These are phyloP conservation scores for Eurytoma adleriae DNA, from an alignment of 2,888 invertebrate genomes.

Conservation along the genomic window DNA sequence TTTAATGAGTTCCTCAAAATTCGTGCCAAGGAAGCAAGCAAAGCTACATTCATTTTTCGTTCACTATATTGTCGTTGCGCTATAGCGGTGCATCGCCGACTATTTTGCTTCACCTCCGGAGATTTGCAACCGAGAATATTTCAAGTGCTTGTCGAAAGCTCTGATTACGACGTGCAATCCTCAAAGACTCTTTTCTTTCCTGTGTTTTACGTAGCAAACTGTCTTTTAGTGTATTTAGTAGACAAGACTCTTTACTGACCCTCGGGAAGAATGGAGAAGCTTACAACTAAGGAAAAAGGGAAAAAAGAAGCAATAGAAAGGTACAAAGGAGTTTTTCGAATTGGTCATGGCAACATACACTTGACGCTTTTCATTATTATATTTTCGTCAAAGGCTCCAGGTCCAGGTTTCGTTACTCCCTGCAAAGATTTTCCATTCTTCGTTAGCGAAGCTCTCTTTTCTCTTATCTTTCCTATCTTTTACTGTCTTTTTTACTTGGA, in stretches of 20 bases:
- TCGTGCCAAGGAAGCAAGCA: too few relatives aligned
- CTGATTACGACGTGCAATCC: not conserved
- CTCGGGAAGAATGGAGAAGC: not conserved
- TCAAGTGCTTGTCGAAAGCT: not conserved
- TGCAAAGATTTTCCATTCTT: not conserved
- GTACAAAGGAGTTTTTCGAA: not conserved
- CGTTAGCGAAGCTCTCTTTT: not conserved
- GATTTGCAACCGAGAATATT: not conserved
- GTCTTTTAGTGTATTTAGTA: not conserved
- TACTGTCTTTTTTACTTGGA: too few relatives aligned
- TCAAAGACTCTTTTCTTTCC: not conserved
- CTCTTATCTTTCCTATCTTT: not conserved
- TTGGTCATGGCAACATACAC: not conserved
- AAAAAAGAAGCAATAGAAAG: not conserved
- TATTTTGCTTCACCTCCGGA: too few relatives aligned
- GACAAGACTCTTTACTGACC: not conserved
- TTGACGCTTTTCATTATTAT: conserved; percentile 2
- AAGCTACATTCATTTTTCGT: too few relatives aligned
- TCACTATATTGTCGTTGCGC: too few relatives aligned
- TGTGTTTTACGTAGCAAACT: not conserved
- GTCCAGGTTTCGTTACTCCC: not conserved
- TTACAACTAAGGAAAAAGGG: not conserved
- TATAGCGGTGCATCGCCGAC: not conserved
- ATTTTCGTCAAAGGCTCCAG: not conserved
- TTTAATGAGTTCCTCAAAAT: too few relatives aligned